phyloP scores from a whole-genome alignment of 2,113 vertebrate genomes.

The Vidua chalybeata region DNA sequence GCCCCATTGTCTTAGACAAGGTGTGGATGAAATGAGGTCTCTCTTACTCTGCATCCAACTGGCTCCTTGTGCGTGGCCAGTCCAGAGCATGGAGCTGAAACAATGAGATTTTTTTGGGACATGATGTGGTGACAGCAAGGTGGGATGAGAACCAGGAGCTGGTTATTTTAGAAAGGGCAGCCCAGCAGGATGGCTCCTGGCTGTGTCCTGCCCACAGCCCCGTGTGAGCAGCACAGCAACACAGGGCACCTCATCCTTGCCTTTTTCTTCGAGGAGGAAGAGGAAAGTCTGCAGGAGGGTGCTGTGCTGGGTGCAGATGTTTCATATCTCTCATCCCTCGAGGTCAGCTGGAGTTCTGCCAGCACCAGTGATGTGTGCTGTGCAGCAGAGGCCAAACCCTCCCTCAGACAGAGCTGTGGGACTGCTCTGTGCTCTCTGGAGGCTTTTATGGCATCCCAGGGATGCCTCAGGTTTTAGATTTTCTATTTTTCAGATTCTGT shows the following conservation, averaged over 20 bases:
- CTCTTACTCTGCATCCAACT: neutral
- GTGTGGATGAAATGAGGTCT: neutral
- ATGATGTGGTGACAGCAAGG: neutral
- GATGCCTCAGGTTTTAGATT: neutral
- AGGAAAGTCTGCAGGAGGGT: neutral
- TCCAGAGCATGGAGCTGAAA: neutral
- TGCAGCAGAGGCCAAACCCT: slow-evolving; percentile 15
- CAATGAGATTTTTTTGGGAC: neutral
- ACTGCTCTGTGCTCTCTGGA: neutral
- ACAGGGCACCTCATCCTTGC: neutral
- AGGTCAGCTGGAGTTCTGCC: slow-evolving; percentile 50
- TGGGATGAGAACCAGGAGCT: neutral
- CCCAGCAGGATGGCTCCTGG: neutral
- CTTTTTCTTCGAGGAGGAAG: neutral
- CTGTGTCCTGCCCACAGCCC: neutral
- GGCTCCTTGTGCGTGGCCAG: neutral
- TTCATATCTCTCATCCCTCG: neutral
- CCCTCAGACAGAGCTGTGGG: neutral
- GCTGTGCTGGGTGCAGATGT: slow-evolving; percentile 24
- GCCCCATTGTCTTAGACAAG: neutral
- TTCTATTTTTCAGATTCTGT: neutral
- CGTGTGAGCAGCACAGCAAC: neutral
- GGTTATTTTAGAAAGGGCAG: neutral
- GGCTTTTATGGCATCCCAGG: neutral
- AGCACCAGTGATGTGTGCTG: neutral